These are phyloP conservation scores for Brienomyrus brachyistius DNA, from an alignment of 2,113 vertebrate species.

Conservation along the genomic window DNA sequence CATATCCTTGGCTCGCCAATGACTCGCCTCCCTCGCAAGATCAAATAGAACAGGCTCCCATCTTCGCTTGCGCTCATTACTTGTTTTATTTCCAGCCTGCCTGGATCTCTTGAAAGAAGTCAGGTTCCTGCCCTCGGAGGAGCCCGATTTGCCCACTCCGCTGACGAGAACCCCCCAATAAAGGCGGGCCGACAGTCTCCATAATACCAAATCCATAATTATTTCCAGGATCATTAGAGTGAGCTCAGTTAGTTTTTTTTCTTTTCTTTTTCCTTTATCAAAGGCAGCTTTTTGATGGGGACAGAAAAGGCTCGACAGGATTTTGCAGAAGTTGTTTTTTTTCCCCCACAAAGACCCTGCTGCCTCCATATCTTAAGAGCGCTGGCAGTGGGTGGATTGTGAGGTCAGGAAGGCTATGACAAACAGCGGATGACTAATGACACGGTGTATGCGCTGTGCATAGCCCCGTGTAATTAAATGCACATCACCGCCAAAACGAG, in stretches of 20 bases:
- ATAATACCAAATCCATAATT: neutral
- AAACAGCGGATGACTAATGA: neutral
- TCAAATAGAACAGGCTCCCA: conserved; percentile 43
- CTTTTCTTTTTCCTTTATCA: neutral
- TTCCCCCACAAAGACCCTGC: neutral
- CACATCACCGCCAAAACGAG: neutral
- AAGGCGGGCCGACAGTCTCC: neutral
- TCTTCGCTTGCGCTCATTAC: conserved; percentile 57
- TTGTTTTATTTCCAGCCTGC: conserved; percentile 59
- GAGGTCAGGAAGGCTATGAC: neutral
- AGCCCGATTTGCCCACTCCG: neutral
- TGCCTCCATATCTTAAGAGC: neutral
- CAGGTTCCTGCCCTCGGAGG: conserved; percentile 42
- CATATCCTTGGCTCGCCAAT: conserved; percentile 47
- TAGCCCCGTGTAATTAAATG: neutral
- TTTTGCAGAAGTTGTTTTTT: neutral
- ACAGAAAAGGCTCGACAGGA: neutral
- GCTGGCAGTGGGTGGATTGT: neutral
- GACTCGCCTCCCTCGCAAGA: conserved; percentile 53
- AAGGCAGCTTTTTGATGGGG: neutral
- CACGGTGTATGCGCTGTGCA: neutral
- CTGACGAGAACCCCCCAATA: neutral
- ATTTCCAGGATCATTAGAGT: conserved; percentile 1
- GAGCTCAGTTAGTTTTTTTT: neutral
- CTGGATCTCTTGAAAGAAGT: conserved; percentile 49